Evolutionary conservation across 2,888 invertebrate genomes (phyloP), one percentile per base, ranked within the genome.

Genomic region (Tinea semifulvella): DNA sequence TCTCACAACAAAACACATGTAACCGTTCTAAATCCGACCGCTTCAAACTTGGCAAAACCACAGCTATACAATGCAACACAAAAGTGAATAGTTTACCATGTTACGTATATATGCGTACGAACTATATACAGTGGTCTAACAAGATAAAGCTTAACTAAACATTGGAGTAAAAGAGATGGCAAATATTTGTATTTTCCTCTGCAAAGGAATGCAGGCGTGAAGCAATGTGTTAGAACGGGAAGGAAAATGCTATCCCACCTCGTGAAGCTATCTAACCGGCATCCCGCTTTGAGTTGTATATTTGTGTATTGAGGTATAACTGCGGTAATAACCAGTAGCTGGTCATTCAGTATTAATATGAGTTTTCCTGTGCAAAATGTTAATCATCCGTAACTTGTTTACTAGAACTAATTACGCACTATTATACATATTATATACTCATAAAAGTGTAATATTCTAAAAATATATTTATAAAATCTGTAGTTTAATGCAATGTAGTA

Each of bases 21-120:
- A 56, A 53, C 54, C 56, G 54, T 56, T 58, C 61, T 62, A 65
- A 65, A 60, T 65, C 65, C 50, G 67, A 58, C 52, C 65, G 59
- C 60, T 63, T 62, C 58, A 63, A 66, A 68, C 67, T 71, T 68
- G 67, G 68, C 71, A 64, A 66, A 69, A 68, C 68, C 61, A 61
- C 59, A 48, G 46, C 40, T 48, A 46, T 49, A 60, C 63, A 22
- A 40, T 22, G 22, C 20, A 40, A 40, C 22, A 22, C 65, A 72
- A 69, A 70, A 68, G 60, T 63, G 67, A 68, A 69, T 66, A 68
- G 65, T 64, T 65, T 63, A 63, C 60, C 61, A 65, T 63, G 16
- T 14, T 61, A 61, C 63, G 59, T 65, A 62, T 64, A 62, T 18
- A n/a, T 18, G 19, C 10, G n/a, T 43, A 47, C 45, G 36, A 17